These are phyloP conservation scores for Vulpes vulpes DNA, from an alignment of 2,113 vertebrate genomes.

Conservation along the genomic window DNA sequence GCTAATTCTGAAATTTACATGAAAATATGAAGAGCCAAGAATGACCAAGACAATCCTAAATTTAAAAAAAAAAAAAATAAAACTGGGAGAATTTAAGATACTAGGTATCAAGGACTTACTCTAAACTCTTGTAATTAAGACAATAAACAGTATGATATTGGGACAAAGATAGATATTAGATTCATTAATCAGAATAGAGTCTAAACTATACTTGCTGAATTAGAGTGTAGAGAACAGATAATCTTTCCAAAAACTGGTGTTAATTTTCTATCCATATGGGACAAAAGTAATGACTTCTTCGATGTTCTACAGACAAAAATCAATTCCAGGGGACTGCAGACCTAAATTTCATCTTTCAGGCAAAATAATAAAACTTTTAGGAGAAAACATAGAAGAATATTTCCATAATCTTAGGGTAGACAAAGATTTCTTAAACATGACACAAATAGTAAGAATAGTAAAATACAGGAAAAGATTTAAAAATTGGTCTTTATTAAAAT, in stretches of 20 bases:
- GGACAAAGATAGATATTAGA: background rate
- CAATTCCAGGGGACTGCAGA: background rate
- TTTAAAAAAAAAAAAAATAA: background rate
- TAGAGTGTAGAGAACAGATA: background rate
- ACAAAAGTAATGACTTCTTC: background rate
- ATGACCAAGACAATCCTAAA: background rate
- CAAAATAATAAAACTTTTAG: background rate
- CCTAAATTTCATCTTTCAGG: background rate
- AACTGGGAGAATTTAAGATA: background rate
- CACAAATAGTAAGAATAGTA: background rate
- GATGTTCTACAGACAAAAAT: conserved; percentile 6
- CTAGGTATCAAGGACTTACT: background rate
- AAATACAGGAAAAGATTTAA: background rate
- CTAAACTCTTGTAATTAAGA: conserved; percentile 5
- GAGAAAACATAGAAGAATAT: background rate
- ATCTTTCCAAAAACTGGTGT: conserved; percentile 7
- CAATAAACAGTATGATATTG: background rate
- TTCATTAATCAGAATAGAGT: background rate
- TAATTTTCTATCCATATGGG: background rate
- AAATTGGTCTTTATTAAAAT: conserved; percentile 32
- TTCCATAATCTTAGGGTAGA: background rate
- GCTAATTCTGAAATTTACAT: conserved; percentile 19
- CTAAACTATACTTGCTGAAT: background rate
- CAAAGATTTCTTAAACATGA: background rate
- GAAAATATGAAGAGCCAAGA: background rate